phyloP scores from a whole-genome alignment of 2,888 invertebrate genomes.

The Sicus ferrugineus region DNA sequence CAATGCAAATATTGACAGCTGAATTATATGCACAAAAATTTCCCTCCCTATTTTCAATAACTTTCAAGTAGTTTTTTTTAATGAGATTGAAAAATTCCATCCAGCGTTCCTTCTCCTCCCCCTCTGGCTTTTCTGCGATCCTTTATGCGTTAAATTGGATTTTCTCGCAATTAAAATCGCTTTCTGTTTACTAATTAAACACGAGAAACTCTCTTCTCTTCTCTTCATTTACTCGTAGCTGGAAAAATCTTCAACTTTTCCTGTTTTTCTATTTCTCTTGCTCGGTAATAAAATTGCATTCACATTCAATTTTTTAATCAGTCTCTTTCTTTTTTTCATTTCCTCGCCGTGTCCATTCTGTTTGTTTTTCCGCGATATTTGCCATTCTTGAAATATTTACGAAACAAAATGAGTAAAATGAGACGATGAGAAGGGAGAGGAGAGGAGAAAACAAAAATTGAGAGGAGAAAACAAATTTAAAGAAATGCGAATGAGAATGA shows the following conservation, averaged over 20 bases:
- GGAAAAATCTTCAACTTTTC: not conserved
- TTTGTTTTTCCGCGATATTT: too few relatives aligned
- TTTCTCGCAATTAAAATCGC: conserved; percentile 12
- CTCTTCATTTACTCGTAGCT: not conserved
- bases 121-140: not conserved
- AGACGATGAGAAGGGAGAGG: too few relatives aligned
- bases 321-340: not conserved
- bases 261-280: conserved; percentile 9
- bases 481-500: too few relatives aligned
- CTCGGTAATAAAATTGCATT: too few relatives aligned
- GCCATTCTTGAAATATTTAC: too few relatives aligned
- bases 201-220: not conserved
- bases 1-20: not conserved
- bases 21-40: not conserved
- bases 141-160: conserved; percentile 1
- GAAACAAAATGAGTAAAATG: too few relatives aligned
- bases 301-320: too few relatives aligned
- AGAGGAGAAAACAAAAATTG: too few relatives aligned
- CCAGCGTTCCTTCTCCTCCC: not conserved
- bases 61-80: not conserved
- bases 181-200: conserved; percentile 32
- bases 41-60: not conserved
- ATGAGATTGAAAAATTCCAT: not conserved
- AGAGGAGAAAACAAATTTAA: too few relatives aligned
- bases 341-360: too few relatives aligned